Conservation (phyloP, 2,113 vertebrate genomes). For the Pedionomus torquatus region DNA sequence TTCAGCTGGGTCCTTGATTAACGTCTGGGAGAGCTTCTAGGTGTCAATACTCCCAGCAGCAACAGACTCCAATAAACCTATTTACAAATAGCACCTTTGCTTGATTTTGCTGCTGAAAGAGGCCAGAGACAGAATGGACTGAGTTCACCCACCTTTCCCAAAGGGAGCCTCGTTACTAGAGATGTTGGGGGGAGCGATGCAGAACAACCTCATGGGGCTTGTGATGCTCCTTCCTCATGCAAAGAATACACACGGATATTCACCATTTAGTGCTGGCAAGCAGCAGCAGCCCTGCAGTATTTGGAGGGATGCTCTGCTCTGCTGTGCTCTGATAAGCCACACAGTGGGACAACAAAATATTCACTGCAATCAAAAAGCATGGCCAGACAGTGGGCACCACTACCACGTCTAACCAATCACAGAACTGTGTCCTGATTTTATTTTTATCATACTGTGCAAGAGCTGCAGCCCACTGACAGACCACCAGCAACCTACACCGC, state of each 20-base stretch:
- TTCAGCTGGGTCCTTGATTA: not conserved
- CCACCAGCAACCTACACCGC: not conserved
- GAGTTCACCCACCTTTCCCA: not conserved
- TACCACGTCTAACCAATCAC: accelerated
- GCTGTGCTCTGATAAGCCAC: not conserved
- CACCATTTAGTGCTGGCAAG: not conserved
- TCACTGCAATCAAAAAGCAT: not conserved
- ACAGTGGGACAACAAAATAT: not conserved
- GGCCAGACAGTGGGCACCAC: not conserved
- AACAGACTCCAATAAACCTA: not conserved
- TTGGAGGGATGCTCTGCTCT: not conserved
- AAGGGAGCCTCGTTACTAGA: not conserved
- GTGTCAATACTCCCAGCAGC: not conserved
- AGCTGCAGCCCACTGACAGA: not conserved
- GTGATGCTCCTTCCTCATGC: not conserved
- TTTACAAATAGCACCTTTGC: not conserved
- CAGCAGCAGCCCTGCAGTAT: not conserved
- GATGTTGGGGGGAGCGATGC: not conserved
- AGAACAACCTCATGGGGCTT: accelerated
- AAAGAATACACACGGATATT: not conserved
- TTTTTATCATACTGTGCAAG: not conserved
- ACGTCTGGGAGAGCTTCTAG: not conserved
- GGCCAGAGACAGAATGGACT: accelerated
- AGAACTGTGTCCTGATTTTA: not conserved
- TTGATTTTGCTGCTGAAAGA: not conserved